phyloP scores from a whole-genome alignment of 2,113 vertebrate genomes.

The Mobula birostris region DNA sequence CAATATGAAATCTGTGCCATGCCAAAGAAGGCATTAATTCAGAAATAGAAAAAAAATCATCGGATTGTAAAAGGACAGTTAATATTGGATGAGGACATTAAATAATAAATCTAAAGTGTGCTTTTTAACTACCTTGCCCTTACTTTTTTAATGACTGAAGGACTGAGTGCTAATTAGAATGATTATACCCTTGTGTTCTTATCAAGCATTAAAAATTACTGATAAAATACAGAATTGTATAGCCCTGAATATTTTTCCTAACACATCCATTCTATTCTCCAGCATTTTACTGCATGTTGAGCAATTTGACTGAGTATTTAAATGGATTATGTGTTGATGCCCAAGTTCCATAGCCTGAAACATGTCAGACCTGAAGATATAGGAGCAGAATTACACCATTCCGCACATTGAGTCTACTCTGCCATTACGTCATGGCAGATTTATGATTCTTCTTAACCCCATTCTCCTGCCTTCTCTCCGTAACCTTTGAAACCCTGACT shows the following conservation, averaged over 20 bases:
- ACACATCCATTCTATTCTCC: not conserved
- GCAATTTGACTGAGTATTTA: not conserved
- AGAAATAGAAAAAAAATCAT: not conserved
- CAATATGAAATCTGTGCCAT: not conserved
- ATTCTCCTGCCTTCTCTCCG: too few species aligned
- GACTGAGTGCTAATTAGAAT: not conserved
- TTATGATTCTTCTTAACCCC: too few species aligned
- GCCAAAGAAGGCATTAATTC: not conserved
- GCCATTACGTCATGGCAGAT: too few species aligned
- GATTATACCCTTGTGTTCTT: not conserved
- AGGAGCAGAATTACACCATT: too few species aligned
- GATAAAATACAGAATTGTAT: not conserved
- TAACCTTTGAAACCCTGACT: too few species aligned
- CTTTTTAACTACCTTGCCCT: not conserved
- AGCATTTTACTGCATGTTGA: not conserved
- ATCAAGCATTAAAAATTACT: not conserved
- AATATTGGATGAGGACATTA: not conserved
- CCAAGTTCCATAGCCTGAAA: not conserved
- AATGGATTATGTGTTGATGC: not conserved
- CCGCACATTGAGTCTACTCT: too few species aligned
- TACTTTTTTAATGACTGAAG: not conserved
- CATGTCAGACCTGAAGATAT: too few species aligned
- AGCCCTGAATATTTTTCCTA: not conserved
- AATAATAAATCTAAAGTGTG: not conserved
- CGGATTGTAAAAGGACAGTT: not conserved